These are phyloP conservation scores for Lycaena phlaeas DNA, from an alignment of 2,888 invertebrate genomes.

Conservation along the genomic window DNA sequence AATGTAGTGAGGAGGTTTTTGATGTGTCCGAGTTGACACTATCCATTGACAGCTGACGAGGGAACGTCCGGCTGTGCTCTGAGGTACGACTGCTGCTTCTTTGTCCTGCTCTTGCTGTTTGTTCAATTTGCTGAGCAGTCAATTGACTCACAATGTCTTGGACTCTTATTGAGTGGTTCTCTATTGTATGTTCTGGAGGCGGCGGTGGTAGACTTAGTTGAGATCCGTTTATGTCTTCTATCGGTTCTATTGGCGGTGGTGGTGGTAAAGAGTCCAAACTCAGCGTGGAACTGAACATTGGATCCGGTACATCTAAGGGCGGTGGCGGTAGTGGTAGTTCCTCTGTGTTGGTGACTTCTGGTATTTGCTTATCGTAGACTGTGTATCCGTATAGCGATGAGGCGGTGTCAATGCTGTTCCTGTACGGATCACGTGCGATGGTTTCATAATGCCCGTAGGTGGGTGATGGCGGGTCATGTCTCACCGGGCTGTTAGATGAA, in stretches of 20 bases:
- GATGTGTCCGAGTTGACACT: conserved; percentile 69
- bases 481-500: conserved; percentile 31
- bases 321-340: conserved; percentile 80
- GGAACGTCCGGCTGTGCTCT: conserved; percentile 52
- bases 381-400: conserved; percentile 58
- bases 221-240: conserved; percentile 77
- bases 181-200: conserved; percentile 72
- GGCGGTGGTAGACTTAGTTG: conserved; percentile 84
- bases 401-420: conserved; percentile 40
- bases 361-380: conserved; percentile 59
- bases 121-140: conserved; percentile 51
- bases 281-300: conserved; percentile 82
- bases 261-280: conserved; percentile 87
- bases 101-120: conserved; percentile 43
- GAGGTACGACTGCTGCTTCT: conserved; percentile 47
- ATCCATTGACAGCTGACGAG: conserved; percentile 71
- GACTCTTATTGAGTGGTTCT: conserved; percentile 44
- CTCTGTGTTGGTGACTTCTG: conserved; percentile 32
- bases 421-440: conserved; percentile 38
- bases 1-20: conserved; percentile 52
- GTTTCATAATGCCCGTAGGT: conserved; percentile 49
- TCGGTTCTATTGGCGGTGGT: conserved; percentile 73
- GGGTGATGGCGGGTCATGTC: conserved; percentile 32
- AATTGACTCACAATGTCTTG: conserved; percentile 56
- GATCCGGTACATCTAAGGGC: conserved; percentile 64